A percentile compares a stretch with the other conserved stretches of the same genome.
phyloP scores from a whole-genome alignment of 2,113 vertebrate species.

The Hiodon alosoides region DNA sequence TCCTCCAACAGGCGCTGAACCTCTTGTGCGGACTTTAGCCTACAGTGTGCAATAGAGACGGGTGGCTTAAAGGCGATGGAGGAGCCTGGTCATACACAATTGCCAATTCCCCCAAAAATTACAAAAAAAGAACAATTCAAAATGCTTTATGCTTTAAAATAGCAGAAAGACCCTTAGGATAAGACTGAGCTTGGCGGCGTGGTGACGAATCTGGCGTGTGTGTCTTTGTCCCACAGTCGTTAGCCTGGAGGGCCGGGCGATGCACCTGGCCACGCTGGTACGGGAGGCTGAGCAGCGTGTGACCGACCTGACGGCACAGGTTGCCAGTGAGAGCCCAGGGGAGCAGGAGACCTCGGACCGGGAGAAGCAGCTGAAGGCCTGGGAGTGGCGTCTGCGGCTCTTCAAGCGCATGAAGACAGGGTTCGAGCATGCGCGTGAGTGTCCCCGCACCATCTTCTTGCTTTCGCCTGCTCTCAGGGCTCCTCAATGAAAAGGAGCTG shows the following conservation, averaged over 20 bases:
- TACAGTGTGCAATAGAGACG: too few relatives aligned
- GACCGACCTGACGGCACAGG: conserved; percentile 68
- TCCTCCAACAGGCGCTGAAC: too few relatives aligned
- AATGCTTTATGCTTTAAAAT: too few relatives aligned
- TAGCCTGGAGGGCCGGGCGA: conserved; percentile 74
- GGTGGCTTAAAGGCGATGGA: too few relatives aligned
- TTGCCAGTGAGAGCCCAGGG: conserved; percentile 62
- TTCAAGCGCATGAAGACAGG: conserved; percentile 86
- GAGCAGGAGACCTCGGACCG: conserved; percentile 64
- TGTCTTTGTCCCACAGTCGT: conserved; percentile 57
- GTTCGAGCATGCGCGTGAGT: conserved; percentile 84
- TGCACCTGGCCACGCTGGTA: conserved; percentile 77
- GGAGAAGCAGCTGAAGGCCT: conserved; percentile 80
- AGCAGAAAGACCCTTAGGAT: too few relatives aligned
- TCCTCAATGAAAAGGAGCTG: neutral
- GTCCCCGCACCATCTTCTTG: conserved; percentile 16
- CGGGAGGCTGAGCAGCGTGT: conserved; percentile 80
- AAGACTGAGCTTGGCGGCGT: too few relatives aligned
- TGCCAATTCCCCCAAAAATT: too few relatives aligned
- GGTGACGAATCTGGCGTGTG: neutral
- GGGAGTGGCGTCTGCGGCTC: conserved; percentile 84
- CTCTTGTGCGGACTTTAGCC: too few relatives aligned
- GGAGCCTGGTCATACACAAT: too few relatives aligned
- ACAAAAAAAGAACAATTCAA: too few relatives aligned
- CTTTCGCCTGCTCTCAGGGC: neutral